Conservation (phyloP, 1,140 invertebrate genomes). For the Zaprionus nigranus region DNA sequence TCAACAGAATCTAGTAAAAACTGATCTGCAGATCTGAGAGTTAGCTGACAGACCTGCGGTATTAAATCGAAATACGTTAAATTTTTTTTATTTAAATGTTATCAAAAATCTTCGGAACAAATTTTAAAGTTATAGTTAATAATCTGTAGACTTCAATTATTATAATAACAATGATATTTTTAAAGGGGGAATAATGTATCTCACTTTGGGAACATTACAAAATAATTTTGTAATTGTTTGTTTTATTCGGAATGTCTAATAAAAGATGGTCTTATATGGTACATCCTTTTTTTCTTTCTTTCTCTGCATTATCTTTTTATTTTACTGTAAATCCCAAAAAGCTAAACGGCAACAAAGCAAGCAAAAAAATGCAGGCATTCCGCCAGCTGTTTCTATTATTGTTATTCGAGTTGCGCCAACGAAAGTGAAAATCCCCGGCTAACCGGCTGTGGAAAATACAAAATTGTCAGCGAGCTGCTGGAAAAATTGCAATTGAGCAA, state of each 20-base stretch:
- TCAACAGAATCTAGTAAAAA: background rate
- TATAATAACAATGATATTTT: too few relatives aligned
- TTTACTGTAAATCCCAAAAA: background rate
- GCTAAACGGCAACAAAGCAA: background rate
- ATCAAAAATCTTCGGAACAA: too few relatives aligned
- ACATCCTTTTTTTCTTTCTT: background rate
- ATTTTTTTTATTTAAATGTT: too few relatives aligned
- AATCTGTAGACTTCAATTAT: too few relatives aligned
- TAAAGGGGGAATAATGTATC: too few relatives aligned
- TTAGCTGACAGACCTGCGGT: too few relatives aligned
- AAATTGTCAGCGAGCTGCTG: constrained; percentile 43
- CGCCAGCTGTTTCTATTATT: constrained; percentile 49
- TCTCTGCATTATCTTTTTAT: background rate
- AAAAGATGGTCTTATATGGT: too few relatives aligned
- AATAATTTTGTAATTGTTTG: too few relatives aligned
- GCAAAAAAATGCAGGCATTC: constrained; percentile 19
- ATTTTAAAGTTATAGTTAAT: too few relatives aligned
- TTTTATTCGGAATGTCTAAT: too few relatives aligned
- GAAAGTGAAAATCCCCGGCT: constrained; percentile 71
- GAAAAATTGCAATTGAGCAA: constrained; percentile 63
- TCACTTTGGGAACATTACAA: too few relatives aligned
- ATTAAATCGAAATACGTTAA: too few relatives aligned
- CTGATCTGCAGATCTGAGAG: background rate
- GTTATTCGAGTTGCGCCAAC: constrained; percentile 36
- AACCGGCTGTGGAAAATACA: constrained; percentile 50